Evolutionary conservation across 1,140 invertebrate species (phyloP).

Genomic region (Metaphire vulgaris): DNA sequence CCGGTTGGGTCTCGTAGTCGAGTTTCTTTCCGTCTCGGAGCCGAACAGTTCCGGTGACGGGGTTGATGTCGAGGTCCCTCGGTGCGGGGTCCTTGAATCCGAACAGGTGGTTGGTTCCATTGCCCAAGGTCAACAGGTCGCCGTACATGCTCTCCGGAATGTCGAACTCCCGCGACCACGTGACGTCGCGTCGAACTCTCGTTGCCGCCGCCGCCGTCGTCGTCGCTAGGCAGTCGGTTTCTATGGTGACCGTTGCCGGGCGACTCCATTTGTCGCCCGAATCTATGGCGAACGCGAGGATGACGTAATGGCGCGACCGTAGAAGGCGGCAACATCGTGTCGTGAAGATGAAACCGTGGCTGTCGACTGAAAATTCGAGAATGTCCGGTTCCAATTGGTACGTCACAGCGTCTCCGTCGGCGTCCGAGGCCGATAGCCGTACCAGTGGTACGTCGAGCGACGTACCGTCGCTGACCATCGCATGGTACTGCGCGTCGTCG

Average conservation of each 20-base stretch:
- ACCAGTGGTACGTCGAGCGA: background rate
- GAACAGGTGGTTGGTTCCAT: constrained; percentile 10
- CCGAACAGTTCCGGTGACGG: constrained; percentile 18
- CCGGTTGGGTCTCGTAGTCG: constrained; percentile 23
- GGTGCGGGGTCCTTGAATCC: constrained; percentile 19
- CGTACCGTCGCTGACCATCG: background rate
- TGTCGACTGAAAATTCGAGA: background rate
- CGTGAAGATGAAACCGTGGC: background rate
- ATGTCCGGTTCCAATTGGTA: background rate
- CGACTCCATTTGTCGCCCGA: background rate
- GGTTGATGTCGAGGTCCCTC: constrained; percentile 16
- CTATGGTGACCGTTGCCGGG: background rate
- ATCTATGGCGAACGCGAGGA: background rate
- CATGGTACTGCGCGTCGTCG: background rate
- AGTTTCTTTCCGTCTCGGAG: constrained; percentile 19
- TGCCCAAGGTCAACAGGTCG: constrained; percentile 11
- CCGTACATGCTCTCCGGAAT: constrained; percentile 21
- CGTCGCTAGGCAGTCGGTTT: background rate
- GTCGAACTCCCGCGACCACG: background rate
- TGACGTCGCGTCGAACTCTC: background rate
- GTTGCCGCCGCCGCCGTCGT: background rate
- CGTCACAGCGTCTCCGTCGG: background rate
- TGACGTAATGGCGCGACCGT: background rate
- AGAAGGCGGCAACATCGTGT: background rate
- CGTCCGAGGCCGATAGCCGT: background rate